Base-by-base conservation (phyloP, 2,888 invertebrate species). In the Beris chalybata region DNA sequence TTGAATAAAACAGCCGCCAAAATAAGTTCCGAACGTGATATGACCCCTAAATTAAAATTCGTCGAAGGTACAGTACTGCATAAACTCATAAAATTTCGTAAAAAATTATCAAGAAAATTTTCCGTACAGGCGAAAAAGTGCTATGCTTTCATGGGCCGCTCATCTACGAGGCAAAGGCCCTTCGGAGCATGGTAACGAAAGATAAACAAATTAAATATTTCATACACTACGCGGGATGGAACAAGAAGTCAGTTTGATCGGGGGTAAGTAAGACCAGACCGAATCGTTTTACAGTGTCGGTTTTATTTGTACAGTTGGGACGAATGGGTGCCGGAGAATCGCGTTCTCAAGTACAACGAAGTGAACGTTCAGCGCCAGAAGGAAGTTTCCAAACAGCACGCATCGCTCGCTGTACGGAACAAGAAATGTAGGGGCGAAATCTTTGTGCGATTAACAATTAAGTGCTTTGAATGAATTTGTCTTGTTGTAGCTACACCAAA, bases 151-250 rank as follows among this genome's bases (percentile, higher is more conserved):
- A 97, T 81, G 97, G 97, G 0, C 96, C 96, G 4, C 84, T 97
- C 32, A 91, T 97, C 72, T 97, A 97, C 79, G 97, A 97, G 84
- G 97, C 96, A 45, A 97, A 97, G 87, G 95, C 95, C 77, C 84
- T 97, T 31, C 94, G 93, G 82, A 87, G 88, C 71, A 87, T 89
- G 64, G 83, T 91, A 71, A 87, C 89, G 3, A 93, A 93, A 79
- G 94, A 95, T 73, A 94, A 94, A 79, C 89, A 90, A 79, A 85
- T 93, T 6, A 89, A 92, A 76, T 97, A 97, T 82, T 89, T 93
- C 68, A 95, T 97, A 71, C 97, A 97, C 81, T 97, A 97, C 79
- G 95, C 95, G 72, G 97, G 97, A 2, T 97, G 97, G 97, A 97
- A 95, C 78, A 97, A 97, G 84, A 97, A 94, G 95, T 96, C 84